Percentiles rank a stretch among this genome's conserved stretches.
These are phyloP conservation scores for Cebidichthys violaceus DNA, from an alignment of 2,113 vertebrate species.

Conservation along the genomic window DNA sequence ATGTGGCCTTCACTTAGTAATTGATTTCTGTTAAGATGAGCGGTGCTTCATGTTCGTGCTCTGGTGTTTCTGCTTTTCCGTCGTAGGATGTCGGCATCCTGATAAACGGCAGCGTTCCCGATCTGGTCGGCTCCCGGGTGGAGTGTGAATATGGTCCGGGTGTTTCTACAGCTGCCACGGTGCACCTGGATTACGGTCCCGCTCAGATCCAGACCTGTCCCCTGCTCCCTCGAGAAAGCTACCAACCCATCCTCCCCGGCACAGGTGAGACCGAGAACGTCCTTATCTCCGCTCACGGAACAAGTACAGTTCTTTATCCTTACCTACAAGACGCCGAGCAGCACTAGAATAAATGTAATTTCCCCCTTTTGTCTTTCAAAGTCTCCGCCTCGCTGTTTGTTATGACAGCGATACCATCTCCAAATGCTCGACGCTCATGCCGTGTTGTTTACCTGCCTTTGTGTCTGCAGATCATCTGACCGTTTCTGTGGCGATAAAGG, in stretches of 20 bases:
- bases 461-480: slow-evolving; percentile 90
- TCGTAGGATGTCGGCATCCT: slow-evolving; percentile 91
- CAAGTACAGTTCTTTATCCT: slow-evolving; percentile 23
- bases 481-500: slow-evolving; percentile 88
- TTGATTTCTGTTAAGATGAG: slow-evolving; percentile 17
- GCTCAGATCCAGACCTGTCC: slow-evolving; percentile 92
- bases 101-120: slow-evolving; percentile 93
- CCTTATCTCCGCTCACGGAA: neutral
- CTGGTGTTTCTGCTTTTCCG: slow-evolving; percentile 37
- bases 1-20: slow-evolving; percentile 3
- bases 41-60: slow-evolving; percentile 37
- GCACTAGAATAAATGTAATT: slow-evolving; percentile 52
- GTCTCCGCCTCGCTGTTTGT: slow-evolving; percentile 32
- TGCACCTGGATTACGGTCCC: slow-evolving; percentile 84
- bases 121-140: slow-evolving; percentile 89
- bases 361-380: slow-evolving; percentile 51
- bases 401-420: slow-evolving; percentile 48
- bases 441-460: slow-evolving; percentile 48
- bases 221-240: slow-evolving; percentile 86
- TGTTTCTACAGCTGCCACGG: slow-evolving; percentile 85
- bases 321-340: neutral
- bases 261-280: slow-evolving; percentile 82
- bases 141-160: slow-evolving; percentile 90
- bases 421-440: slow-evolving; percentile 28
- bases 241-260: slow-evolving; percentile 83